phyloP scores from a whole-genome alignment of 2,888 invertebrate genomes.

The Gymnosoma rotundatum region DNA sequence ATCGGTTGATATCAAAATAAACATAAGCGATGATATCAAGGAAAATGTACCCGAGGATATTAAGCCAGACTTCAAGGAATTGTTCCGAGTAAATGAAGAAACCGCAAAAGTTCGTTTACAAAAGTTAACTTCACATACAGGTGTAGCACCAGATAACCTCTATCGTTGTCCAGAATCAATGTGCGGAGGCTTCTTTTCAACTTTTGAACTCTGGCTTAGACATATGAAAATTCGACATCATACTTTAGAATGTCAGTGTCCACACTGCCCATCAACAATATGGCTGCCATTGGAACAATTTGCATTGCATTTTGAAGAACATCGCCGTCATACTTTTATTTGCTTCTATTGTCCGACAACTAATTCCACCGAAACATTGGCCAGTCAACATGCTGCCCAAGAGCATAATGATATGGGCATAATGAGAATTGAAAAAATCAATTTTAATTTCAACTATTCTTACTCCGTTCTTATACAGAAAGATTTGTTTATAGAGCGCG shows the following conservation, averaged over 20 bases:
- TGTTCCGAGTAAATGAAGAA: constrained; percentile 60
- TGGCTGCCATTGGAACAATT: constrained; percentile 53
- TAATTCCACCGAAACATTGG: constrained; percentile 29
- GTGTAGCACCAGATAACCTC: constrained; percentile 68
- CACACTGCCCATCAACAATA: constrained; percentile 62
- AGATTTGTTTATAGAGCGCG: constrained; percentile 41
- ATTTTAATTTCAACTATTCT: constrained; percentile 62
- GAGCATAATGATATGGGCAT: constrained; percentile 28
- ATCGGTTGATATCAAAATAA: not conserved
- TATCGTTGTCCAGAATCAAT: constrained; percentile 70
- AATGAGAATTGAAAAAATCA: constrained; percentile 64
- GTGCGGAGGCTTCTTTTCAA: constrained; percentile 73
- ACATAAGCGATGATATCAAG: not conserved
- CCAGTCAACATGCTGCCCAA: constrained; percentile 48
- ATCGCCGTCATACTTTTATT: constrained; percentile 69
- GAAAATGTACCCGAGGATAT: constrained; percentile 20
- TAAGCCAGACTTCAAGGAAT: constrained; percentile 56
- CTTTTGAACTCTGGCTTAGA: constrained; percentile 71
- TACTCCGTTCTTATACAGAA: constrained; percentile 64
- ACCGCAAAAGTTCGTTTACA: constrained; percentile 51
- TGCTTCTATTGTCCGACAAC: constrained; percentile 70
- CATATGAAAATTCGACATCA: constrained; percentile 72
- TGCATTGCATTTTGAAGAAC: constrained; percentile 68
- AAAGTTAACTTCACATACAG: constrained; percentile 68
- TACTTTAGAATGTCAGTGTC: constrained; percentile 64